phyloP scores from a whole-genome alignment of 2,888 invertebrate genomes.

The Graphium colonna region DNA sequence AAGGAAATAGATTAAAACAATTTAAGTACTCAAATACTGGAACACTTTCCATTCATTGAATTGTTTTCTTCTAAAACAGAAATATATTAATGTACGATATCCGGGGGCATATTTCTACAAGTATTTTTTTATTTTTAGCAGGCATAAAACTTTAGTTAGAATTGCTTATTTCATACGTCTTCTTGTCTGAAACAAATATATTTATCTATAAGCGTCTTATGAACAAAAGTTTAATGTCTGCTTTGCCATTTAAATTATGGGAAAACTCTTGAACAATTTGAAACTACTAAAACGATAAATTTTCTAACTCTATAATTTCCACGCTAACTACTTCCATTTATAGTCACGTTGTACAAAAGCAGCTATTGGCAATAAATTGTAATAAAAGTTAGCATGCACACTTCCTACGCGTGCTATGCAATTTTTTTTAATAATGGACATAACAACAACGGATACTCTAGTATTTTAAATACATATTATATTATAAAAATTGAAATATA shows the following conservation, averaged over 20 bases:
- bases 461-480: too few species aligned
- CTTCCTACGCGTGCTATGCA: not conserved
- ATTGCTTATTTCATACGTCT: too few species aligned
- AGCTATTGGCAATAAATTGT: slow-evolving; percentile 4
- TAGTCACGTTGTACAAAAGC: slow-evolving; percentile 1
- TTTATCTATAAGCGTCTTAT: not conserved
- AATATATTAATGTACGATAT: too few species aligned
- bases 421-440: not conserved
- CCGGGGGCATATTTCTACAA: too few species aligned
- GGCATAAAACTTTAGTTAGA: too few species aligned
- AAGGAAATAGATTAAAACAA: too few species aligned
- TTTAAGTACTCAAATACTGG: too few species aligned
- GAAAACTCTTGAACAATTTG: not conserved
- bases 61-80: too few species aligned
- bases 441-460: not conserved
- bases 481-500: too few species aligned
- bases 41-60: too few species aligned
- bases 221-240: not conserved
- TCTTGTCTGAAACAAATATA: too few species aligned
- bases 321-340: slow-evolving; percentile 14
- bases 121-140: too few species aligned
- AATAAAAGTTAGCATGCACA: slow-evolving; percentile 3
- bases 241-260: not conserved
- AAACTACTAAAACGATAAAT: slow-evolving; percentile 7
- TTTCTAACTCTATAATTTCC: slow-evolving; percentile 16